Conservation (phyloP, 1,140 invertebrate species). For the Leptopilina clavipes region DNA sequence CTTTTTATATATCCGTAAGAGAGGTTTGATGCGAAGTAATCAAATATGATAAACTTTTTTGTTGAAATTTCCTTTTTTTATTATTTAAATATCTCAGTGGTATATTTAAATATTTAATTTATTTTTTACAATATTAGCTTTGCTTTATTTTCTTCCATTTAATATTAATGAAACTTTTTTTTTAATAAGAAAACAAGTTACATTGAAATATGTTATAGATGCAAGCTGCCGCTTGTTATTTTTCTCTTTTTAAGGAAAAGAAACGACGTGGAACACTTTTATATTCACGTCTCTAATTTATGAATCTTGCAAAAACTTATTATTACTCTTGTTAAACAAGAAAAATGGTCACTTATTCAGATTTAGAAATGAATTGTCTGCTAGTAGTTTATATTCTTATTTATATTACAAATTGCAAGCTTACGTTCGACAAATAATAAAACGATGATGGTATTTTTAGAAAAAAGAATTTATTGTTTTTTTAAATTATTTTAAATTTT, state of each 20-base stretch:
- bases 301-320: constrained; percentile 10
- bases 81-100: too few relatives aligned
- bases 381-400: background rate
- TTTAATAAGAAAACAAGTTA: background rate
- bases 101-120: too few relatives aligned
- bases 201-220: background rate
- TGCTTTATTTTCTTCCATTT: too few relatives aligned
- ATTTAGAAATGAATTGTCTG: background rate
- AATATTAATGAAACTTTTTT: background rate
- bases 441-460: background rate
- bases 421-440: background rate
- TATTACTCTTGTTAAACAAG: constrained; percentile 16
- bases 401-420: background rate
- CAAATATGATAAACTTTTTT: background rate
- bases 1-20: background rate
- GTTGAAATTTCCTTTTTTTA: too few relatives aligned
- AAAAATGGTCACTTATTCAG: background rate
- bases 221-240: constrained; percentile 14
- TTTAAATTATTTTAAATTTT: too few relatives aligned
- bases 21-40: background rate
- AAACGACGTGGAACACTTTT: background rate
- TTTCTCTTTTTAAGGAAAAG: background rate
- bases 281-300: constrained; percentile 16
- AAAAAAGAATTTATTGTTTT: background rate
- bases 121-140: too few relatives aligned